Conservation (phyloP, 2,797 vertebrate genomes). For the Uromys caudimaculatus region DNA sequence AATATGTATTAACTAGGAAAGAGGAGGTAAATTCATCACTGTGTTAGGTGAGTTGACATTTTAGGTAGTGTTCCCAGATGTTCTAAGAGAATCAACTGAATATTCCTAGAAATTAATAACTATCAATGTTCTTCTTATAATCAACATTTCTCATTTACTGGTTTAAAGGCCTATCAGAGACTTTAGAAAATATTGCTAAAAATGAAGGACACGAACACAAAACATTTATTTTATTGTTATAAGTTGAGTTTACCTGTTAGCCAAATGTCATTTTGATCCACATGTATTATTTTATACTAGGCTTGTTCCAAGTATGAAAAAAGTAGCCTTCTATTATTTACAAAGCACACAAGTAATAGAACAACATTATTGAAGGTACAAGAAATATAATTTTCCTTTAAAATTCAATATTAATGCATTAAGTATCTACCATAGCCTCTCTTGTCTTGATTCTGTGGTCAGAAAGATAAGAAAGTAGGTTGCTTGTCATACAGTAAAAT, state of each 20-base stretch:
- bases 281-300: conserved; percentile 2
- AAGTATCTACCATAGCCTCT: not conserved
- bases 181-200: not conserved
- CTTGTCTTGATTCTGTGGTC: not conserved
- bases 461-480: not conserved
- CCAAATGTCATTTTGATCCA: not conserved
- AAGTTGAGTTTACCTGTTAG: not conserved
- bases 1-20: not conserved
- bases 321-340: not conserved
- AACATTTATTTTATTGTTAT: not conserved
- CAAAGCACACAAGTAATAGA: not conserved
- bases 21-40: not conserved
- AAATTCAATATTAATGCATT: not conserved
- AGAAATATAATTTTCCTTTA: not conserved
- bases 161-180: not conserved
- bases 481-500: not conserved
- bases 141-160: not conserved
- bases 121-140: not conserved
- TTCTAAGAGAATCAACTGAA: not conserved
- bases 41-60: not conserved
- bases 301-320: conserved; percentile 15
- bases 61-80: not conserved
- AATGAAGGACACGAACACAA: not conserved
- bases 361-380: not conserved
- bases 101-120: not conserved